Evolutionary conservation across 2,888 invertebrate species (phyloP), one percentile per base, ranked within the genome.

Genomic region (Macrophya alboannulata): DNA sequence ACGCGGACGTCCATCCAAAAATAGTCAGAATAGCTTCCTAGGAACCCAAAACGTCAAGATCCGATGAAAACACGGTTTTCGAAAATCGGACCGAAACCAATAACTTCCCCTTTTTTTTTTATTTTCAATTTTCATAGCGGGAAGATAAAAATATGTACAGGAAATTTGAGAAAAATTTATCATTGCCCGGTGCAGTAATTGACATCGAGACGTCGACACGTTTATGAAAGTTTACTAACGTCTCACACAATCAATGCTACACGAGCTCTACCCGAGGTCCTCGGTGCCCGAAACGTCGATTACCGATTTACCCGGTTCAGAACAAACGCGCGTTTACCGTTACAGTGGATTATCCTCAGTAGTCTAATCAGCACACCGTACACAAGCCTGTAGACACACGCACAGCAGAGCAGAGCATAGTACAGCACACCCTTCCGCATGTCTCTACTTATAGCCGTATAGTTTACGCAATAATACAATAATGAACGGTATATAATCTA

Each of bases 301-400:
- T 74, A 74, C 74, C 74, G 74, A 74, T 74, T 74, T 74, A 74
- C 74, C 25, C 74, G 74, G 74, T 74, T 74, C 74, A 25, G 74
- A 74, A 74, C 45, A 74, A 74, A 74, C 45, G 45, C 45, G 45
- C 45, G 43, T 45, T 74, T 48, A 74, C 74, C 74, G 43, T 74
- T 74, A 45, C n/a, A 72, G 72, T 4, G 6, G 21, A 72, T 72
- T 72, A 17, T 74, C 25, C 45, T 45, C 48, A 21, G 21, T 74
- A 25, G 74, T 74, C 74, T 45, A 43, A 74, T 74, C 45, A 15
- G 21, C 48, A 12, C 21, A 25, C 21, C 25, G 45, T 48, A 15
- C 21, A 74, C 15, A 25, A 21, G 45, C 12, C 12, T 45, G 45
- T 9, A 17, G 45, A 45, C 37, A 68, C 25, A 68, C 37, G 68